Evolutionary conservation across 2,797 vertebrate genomes (phyloP).

Genomic region (Masticophis lateralis): DNA sequence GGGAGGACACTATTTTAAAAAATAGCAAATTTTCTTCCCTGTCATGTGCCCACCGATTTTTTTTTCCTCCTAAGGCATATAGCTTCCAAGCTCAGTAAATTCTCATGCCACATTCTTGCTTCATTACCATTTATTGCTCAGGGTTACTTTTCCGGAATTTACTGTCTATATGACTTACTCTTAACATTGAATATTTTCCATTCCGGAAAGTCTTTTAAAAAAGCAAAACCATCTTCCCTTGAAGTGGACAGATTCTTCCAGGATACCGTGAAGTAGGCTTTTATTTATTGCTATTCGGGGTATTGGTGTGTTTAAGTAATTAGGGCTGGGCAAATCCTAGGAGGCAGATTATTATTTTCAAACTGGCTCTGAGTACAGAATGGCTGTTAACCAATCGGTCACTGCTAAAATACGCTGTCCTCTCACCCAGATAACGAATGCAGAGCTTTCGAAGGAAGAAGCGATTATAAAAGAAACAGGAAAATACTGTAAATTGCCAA

Average conservation of each 20-base stretch:
- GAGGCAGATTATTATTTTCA: conserved; percentile 24
- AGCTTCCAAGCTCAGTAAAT: conserved; percentile 12
- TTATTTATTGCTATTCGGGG: conserved; percentile 4
- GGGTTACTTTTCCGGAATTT: background rate
- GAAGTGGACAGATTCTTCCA: background rate
- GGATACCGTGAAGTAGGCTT: background rate
- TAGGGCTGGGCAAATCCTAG: conserved; percentile 29
- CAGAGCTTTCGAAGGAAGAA: background rate
- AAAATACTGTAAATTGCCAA: background rate
- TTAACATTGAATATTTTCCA: background rate
- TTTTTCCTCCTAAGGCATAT: background rate
- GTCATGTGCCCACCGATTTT: conserved; percentile 12
- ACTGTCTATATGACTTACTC: background rate
- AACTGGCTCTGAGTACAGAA: background rate
- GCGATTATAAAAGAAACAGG: conserved; percentile 1
- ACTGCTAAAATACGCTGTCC: conserved; percentile 21
- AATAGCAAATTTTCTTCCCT: conserved; percentile 27
- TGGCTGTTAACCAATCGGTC: conserved; percentile 11
- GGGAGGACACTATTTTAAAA: conserved; percentile 36
- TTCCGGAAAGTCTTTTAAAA: background rate
- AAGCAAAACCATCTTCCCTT: background rate
- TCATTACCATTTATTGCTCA: conserved; percentile 31
- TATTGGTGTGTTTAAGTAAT: conserved; percentile 22
- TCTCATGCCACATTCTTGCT: conserved; percentile 1
- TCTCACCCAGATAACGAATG: background rate